Conservation (phyloP, 2,888 invertebrate species). For the Sinopyrophorus schimmeli region DNA sequence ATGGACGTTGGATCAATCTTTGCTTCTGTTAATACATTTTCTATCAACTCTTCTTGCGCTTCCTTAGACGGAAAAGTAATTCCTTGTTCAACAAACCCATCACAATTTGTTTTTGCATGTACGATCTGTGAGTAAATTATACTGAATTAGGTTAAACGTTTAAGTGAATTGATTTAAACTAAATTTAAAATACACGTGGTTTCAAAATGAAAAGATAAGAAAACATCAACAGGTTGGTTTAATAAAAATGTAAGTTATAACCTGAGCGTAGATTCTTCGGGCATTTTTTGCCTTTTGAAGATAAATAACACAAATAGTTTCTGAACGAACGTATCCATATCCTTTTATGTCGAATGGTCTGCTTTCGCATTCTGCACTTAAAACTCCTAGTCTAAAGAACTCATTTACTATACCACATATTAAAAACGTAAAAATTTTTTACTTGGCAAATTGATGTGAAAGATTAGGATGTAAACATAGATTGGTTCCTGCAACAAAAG, state of each 20-base stretch:
- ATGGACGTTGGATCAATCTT: conserved; percentile 71
- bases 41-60: conserved; percentile 64
- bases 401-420: too few relatives aligned
- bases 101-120: conserved; percentile 50
- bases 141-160: too few relatives aligned
- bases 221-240: too few relatives aligned
- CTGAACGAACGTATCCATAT: conserved; percentile 83
- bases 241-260: neutral
- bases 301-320: conserved; percentile 71
- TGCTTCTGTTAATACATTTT: conserved; percentile 70
- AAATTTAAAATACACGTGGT: too few relatives aligned
- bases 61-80: conserved; percentile 53
- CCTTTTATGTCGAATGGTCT: conserved; percentile 87
- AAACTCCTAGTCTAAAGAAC: conserved; percentile 66
- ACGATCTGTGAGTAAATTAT: conserved; percentile 34
- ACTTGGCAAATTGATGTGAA: conserved; percentile 83
- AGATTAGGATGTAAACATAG: conserved; percentile 85
- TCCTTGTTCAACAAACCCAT: conserved; percentile 51
- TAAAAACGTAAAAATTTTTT: too few relatives aligned
- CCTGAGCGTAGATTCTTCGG: conserved; percentile 35
- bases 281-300: conserved; percentile 67
- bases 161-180: too few relatives aligned
- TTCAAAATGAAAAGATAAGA: too few relatives aligned
- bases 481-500: conserved; percentile 87
- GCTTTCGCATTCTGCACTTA: conserved; percentile 84